Evolutionary conservation across 2,888 invertebrate genomes (phyloP), one percentile per base, ranked within the genome.

Genomic region (Xestia xanthographa): DNA sequence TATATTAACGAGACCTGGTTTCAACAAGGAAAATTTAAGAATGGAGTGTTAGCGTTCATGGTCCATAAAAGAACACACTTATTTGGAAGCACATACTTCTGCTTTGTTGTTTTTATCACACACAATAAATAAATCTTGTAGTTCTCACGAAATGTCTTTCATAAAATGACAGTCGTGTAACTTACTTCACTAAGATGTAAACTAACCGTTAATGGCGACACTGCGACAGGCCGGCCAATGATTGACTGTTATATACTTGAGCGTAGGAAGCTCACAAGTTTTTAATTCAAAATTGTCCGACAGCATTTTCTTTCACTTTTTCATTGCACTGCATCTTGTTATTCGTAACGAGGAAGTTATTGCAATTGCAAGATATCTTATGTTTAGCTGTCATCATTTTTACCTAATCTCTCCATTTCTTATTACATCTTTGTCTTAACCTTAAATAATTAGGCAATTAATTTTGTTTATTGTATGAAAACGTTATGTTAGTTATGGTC

Each of bases 381-480:
- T 50, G 20, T 12, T 50, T 9, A 29, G 3, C 38, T 48, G n/a
- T 6, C 6, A 45, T 29, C 26, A 6, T 38, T 1, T 34, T 26
- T 17, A 17, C 29, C 58, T 58, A 3, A 58, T 29, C 17, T 29
- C 62, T 82, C 69, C 83, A 82, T 82, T 79, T 0, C 0, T 20
- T 70, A 50, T 41, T 45, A 22, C 9, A 41, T 83, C 70, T 11
- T 77, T 78, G 88, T 83, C 82, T 82, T 88, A 89, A 89, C 92
- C 92, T 92, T 91, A 93, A 94, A 94, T 94, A 95, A 96, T 95
- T 95, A 93, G 92, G 91, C 92, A 93, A 95, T 95, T 95, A 94
- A 92, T 92, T 93, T 93, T 91, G 91, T 95, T 95, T 94, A 93
- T 93, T 90, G 90, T 91, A 90, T 90, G 88, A 91, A 87, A 92